Percentiles rank a stretch among this genome's conserved stretches.
Evolutionary conservation across 2,113 vertebrate species (phyloP).

Genomic region (Pseudorectes ferrugineus): DNA sequence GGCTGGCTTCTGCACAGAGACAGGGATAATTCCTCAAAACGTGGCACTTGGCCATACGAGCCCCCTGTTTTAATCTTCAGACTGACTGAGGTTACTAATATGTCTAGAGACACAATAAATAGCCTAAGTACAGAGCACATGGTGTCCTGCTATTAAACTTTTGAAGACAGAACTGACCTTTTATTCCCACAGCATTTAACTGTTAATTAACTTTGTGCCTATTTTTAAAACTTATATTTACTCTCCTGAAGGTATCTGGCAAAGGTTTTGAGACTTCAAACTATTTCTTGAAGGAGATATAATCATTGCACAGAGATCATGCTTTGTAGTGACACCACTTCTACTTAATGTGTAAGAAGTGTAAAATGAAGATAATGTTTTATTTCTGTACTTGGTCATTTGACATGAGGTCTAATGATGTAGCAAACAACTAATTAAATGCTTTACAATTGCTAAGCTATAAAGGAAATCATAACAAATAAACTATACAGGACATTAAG

Average conservation of each 20-base stretch:
- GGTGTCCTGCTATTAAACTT: background rate
- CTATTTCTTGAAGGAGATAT: background rate
- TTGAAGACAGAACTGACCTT: background rate
- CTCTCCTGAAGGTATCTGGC: background rate
- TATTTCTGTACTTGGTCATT: background rate
- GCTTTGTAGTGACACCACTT: background rate
- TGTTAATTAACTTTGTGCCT: background rate
- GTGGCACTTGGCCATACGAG: background rate
- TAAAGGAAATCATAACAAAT: background rate
- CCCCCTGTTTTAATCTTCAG: background rate
- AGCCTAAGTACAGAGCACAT: background rate
- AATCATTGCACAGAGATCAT: background rate
- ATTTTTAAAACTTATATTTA: background rate
- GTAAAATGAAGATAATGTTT: background rate
- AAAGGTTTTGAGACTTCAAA: background rate
- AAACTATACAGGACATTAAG: background rate
- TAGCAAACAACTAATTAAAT: background rate
- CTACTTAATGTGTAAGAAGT: fast-evolving
- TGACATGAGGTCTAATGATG: background rate
- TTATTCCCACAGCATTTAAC: background rate
- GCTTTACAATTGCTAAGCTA: background rate
- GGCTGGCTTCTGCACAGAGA: background rate
- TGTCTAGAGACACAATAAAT: background rate
- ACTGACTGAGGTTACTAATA: background rate
- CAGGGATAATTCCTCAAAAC: background rate